phyloP scores from a whole-genome alignment of 53 echinoderm and acorn worm genomes.

The Echinarachnius parma region DNA sequence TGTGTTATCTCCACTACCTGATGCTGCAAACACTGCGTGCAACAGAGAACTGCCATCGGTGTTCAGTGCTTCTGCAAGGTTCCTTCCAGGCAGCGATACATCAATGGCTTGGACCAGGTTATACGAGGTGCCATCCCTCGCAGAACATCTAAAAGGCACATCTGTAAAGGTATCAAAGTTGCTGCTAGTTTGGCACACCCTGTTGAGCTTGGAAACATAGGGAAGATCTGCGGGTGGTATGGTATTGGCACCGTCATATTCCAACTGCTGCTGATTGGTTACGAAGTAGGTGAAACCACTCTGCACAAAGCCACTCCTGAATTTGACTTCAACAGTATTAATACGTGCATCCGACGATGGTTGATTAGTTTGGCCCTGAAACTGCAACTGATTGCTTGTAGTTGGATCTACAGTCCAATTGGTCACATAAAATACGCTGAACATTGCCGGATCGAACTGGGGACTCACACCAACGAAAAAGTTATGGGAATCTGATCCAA shows the following conservation, averaged over 20 bases:
- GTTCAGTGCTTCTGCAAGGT: conserved; percentile 5
- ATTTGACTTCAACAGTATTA: neutral
- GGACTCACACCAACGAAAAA: conserved; percentile 12
- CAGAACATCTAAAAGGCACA: conserved; percentile 1
- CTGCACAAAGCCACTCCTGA: conserved; percentile 7
- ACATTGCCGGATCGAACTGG: neutral
- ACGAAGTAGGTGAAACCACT: conserved; percentile 26
- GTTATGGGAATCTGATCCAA: neutral
- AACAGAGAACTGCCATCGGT: neutral
- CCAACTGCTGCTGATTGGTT: conserved; percentile 26
- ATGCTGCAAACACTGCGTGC: conserved; percentile 6
- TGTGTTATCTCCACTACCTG: neutral
- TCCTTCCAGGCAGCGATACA: conserved; percentile 4
- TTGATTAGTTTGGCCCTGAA: neutral
- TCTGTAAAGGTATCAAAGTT: conserved; percentile 12
- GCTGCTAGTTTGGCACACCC: conserved; percentile 7
- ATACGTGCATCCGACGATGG: neutral
- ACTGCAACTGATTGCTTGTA: too few relatives aligned
- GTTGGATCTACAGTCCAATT: neutral
- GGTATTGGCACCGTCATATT: neutral
- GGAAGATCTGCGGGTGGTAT: neutral
- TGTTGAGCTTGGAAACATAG: conserved; percentile 18
- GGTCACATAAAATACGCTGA: neutral
- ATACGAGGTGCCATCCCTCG: neutral
- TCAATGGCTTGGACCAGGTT: conserved; percentile 30